Evolutionary conservation across 2,113 vertebrate genomes (phyloP).

Genomic region (Elachura formosa): DNA sequence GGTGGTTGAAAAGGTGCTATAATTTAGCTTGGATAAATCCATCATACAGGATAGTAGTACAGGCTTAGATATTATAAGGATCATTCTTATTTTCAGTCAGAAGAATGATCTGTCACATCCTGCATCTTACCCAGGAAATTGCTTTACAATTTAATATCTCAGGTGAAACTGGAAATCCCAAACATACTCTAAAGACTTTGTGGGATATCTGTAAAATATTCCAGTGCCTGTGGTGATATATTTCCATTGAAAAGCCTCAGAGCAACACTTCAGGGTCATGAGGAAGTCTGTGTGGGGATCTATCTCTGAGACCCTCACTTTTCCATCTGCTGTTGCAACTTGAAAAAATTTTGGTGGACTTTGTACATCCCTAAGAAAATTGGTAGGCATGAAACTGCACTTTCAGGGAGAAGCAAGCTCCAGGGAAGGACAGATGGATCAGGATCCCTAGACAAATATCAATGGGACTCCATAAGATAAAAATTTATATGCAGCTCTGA

Average conservation of each 20-base stretch:
- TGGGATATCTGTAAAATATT: neutral
- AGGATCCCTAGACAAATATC: neutral
- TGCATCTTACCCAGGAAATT: neutral
- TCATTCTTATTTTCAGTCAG: constrained; percentile 10
- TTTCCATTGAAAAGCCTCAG: neutral
- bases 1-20: neutral
- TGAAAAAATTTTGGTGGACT: neutral
- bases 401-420: neutral
- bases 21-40: constrained; percentile 16
- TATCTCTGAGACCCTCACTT: neutral
- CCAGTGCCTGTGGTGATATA: neutral
- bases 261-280: neutral
- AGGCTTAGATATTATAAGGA: constrained; percentile 1
- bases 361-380: neutral
- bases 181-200: neutral
- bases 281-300: neutral
- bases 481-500: neutral
- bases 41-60: neutral
- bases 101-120: neutral
- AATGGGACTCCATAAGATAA: neutral
- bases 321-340: neutral
- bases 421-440: neutral
- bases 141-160: neutral
- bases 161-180: neutral
- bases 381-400: neutral